Evolutionary conservation across 2,888 invertebrate species (phyloP), one percentile per base, ranked within the genome.

Genomic region (Therioaphis trifolii): DNA sequence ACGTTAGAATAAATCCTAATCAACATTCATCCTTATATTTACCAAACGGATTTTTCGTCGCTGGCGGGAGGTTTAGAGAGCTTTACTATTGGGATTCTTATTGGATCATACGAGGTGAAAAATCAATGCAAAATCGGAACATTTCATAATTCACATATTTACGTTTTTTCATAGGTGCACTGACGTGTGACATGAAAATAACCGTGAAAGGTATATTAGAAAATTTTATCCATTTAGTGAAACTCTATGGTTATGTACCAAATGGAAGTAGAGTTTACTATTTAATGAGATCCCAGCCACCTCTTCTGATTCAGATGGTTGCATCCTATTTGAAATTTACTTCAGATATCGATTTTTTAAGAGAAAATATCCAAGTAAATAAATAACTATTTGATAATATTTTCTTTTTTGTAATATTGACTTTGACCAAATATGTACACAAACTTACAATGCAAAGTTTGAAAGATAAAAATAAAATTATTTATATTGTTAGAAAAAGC

Each of bases 71-170:
- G 88, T 91, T 96, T 89, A 85, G 84, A 5, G 94, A 94, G 87
- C 90, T 93, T 80, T 96, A 95, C 88, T 96, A 96, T 88, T 96
- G 96, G 96, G 96, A 96, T 87, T 92, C 95, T 0, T 96, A 93
- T 88, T 96, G 96, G 95, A 94, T 95, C 77, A 90, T 96, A 63
- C 92, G 94, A 87, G 96, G 96, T 0, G n/a, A n/a, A n/a, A n/a
- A 40, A 15, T 9, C 9, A 27, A 9, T n/a, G n/a, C 40, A n/a
- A n/a, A n/a, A n/a, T n/a, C n/a, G n/a, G n/a, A n/a, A n/a, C n/a
- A n/a, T n/a, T n/a, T n/a, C n/a, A n/a, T n/a, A n/a, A n/a, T n/a
- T n/a, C n/a, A n/a, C n/a, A n/a, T n/a, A n/a, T n/a, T n/a, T n/a
- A n/a, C 71, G 12, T 7, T 43, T 24, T 24, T 49, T 12, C 4